Evolutionary conservation across 2,797 vertebrate species (phyloP).

Genomic region (Sebastes oblongus): DNA sequence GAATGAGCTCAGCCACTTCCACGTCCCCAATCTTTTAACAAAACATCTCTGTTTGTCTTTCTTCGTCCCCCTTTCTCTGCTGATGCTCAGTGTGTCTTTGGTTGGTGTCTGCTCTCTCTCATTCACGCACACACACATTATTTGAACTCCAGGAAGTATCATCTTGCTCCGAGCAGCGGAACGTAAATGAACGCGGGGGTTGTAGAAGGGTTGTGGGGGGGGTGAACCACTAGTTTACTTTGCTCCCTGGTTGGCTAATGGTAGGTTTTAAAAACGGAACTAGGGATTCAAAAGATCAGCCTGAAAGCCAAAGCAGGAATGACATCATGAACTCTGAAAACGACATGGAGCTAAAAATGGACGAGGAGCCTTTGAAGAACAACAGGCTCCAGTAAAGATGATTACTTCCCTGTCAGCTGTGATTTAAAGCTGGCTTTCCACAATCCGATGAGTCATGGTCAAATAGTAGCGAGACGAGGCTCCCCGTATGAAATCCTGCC

Average conservation of each 20-base stretch:
- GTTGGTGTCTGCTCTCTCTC: neutral
- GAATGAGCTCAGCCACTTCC: conserved; percentile 19
- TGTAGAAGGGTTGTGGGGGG: neutral
- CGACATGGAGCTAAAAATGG: conserved; percentile 52
- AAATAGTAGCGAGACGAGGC: conserved; percentile 13
- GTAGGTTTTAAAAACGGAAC: conserved; percentile 55
- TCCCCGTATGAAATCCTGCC: conserved; percentile 15
- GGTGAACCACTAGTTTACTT: conserved; percentile 41
- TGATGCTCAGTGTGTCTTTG: neutral
- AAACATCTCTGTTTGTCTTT: conserved; percentile 27
- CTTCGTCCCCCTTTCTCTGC: neutral
- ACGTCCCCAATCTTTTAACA: neutral
- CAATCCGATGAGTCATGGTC: conserved; percentile 24
- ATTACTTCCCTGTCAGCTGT: conserved; percentile 49
- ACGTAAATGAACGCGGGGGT: conserved; percentile 6
- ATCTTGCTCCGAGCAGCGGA: conserved; percentile 29
- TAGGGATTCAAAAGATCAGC: conserved; percentile 38
- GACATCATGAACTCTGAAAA: conserved; percentile 61
- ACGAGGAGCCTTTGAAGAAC: conserved; percentile 53
- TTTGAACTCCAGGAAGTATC: conserved; percentile 37
- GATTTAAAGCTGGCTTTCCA: conserved; percentile 34
- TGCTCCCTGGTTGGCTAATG: conserved; percentile 44
- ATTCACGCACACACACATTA: neutral
- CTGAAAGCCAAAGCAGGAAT: conserved; percentile 36
- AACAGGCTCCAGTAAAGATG: conserved; percentile 49